Evolutionary conservation across 2,888 invertebrate genomes (phyloP).

Genomic region (Hanleya hanleyi): DNA sequence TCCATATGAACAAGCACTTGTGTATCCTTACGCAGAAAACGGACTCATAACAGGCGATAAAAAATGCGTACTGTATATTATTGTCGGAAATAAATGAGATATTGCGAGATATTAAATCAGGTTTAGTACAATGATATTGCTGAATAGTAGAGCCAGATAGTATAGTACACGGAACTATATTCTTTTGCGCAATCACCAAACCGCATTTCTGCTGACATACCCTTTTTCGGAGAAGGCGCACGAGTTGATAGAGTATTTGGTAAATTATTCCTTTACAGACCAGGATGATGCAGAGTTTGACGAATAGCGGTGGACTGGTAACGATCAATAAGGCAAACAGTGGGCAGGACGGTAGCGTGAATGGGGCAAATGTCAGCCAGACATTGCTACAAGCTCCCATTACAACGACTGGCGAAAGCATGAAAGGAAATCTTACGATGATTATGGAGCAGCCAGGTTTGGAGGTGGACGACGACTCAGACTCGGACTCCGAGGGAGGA

Average conservation of each 20-base stretch:
- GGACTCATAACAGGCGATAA: too few species aligned
- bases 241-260: conserved; percentile 30
- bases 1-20: not conserved
- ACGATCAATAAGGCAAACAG: conserved; percentile 24
- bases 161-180: not conserved
- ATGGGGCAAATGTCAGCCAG: not conserved
- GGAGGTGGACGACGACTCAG: conserved; percentile 56
- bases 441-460: conserved; percentile 42
- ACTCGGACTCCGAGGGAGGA: conserved; percentile 49
- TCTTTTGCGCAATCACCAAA: conserved; percentile 12
- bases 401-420: conserved; percentile 23
- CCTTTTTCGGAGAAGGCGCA: conserved; percentile 20
- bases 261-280: conserved; percentile 47
- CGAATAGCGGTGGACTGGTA: conserved; percentile 23
- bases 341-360: conserved; percentile 26
- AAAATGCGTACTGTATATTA: too few species aligned
- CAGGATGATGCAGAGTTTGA: conserved; percentile 31
- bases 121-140: too few species aligned
- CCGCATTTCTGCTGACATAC: not conserved
- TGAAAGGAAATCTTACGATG: conserved; percentile 49
- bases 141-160: too few species aligned
- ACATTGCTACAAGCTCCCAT: not conserved
- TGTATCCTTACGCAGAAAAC: not conserved
- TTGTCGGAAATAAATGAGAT: too few species aligned
- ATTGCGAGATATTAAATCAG: too few species aligned